These are phyloP conservation scores for Labeo calbasu DNA, from an alignment of 2,797 vertebrate genomes.

Conservation along the genomic window DNA sequence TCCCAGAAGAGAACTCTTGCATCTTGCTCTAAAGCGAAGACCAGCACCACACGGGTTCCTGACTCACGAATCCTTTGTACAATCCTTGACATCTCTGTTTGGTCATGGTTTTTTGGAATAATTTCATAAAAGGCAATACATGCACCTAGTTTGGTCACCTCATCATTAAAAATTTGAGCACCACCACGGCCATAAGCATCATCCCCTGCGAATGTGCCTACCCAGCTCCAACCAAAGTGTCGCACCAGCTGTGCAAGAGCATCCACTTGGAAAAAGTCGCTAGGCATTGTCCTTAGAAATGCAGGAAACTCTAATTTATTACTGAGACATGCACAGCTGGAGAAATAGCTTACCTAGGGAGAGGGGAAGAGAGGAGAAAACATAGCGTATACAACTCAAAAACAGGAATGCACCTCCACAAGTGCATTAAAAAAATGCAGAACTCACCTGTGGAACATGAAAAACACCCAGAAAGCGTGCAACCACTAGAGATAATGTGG, in stretches of 20 bases:
- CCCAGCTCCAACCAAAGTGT: conserved; percentile 83
- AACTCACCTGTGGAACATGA: conserved; percentile 76
- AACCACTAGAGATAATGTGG: conserved; percentile 80
- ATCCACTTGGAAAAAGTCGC: conserved; percentile 82
- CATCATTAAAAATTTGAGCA: conserved; percentile 75
- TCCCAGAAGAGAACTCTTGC: conserved; percentile 76
- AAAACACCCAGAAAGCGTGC: conserved; percentile 80
- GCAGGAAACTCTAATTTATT: conserved; percentile 80
- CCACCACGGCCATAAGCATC: conserved; percentile 81
- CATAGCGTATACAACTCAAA: background rate
- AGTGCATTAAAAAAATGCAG: background rate
- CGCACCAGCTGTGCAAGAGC: conserved; percentile 80
- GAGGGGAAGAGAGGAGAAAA: background rate
- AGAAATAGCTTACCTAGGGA: conserved; percentile 82
- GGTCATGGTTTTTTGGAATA: conserved; percentile 78
- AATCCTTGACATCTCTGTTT: conserved; percentile 69
- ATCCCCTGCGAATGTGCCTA: conserved; percentile 80
- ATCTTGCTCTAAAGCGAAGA: conserved; percentile 84
- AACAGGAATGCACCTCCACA: background rate
- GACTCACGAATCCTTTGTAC: conserved; percentile 74
- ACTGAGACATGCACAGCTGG: conserved; percentile 83
- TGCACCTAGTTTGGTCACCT: conserved; percentile 71
- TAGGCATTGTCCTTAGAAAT: conserved; percentile 84
- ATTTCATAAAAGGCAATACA: conserved; percentile 80
- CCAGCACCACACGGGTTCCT: conserved; percentile 74